Conservation (phyloP, 2,113 vertebrate species). For the Corvus moneduloides region DNA sequence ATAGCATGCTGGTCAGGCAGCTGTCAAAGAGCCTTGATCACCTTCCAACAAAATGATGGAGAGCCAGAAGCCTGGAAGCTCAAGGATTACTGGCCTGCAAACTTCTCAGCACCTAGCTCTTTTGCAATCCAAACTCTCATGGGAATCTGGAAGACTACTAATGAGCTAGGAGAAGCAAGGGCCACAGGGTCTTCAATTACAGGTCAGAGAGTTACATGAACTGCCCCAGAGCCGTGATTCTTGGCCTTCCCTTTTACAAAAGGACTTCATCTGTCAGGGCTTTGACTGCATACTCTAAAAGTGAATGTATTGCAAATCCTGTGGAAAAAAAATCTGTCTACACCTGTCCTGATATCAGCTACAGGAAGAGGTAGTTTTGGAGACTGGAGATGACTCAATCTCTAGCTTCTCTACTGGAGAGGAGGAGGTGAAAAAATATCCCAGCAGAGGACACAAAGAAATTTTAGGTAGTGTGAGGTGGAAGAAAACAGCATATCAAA, state of each 20-base stretch:
- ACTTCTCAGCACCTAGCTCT: background rate
- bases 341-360: background rate
- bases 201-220: background rate
- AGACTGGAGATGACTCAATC: background rate
- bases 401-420: background rate
- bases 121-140: background rate
- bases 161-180: background rate
- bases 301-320: background rate
- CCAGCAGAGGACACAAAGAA: background rate
- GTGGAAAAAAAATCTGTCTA: background rate
- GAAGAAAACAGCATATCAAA: background rate
- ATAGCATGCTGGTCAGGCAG: background rate
- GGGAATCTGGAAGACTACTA: background rate
- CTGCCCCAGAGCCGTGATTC: background rate
- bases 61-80: background rate
- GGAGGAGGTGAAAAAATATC: background rate
- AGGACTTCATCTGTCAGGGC: background rate
- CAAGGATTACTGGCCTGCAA: background rate
- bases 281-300: background rate
- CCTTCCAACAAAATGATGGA: background rate
- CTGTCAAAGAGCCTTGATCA: background rate
- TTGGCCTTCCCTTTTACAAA: background rate
- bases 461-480: background rate
- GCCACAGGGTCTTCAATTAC: background rate
- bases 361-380: background rate